Evolutionary conservation across 2,888 invertebrate species (phyloP).

Genomic region (Carpatolechia fugitivella): DNA sequence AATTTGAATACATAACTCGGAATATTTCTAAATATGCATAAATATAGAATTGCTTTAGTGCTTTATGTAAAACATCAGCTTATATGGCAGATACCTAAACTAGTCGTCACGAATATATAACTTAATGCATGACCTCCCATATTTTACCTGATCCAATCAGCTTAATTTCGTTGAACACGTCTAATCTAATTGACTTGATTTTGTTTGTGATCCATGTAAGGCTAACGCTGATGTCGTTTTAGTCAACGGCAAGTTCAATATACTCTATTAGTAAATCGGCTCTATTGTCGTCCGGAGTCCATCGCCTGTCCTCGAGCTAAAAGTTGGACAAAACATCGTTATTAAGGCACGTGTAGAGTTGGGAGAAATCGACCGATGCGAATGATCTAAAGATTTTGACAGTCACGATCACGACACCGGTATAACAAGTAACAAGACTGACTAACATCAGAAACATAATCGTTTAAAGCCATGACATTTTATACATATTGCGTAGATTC

Average conservation of each 20-base stretch:
- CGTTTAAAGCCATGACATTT: constrained; percentile 5
- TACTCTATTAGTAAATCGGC: constrained; percentile 36
- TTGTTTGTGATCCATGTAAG: constrained; percentile 47
- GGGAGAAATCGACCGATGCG: constrained; percentile 26
- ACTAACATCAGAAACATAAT: constrained; percentile 8
- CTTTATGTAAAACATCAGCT: constrained; percentile 3
- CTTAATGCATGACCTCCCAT: constrained; percentile 29
- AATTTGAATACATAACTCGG: constrained; percentile 11
- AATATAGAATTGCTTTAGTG: neutral
- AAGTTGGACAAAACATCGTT: constrained; percentile 35
- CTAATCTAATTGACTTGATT: constrained; percentile 46
- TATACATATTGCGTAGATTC: too few relatives aligned
- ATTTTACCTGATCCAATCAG: constrained; percentile 45
- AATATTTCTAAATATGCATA: neutral
- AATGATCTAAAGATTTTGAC: constrained; percentile 25
- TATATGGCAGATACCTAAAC: neutral
- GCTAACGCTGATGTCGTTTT: constrained; percentile 33
- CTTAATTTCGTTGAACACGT: constrained; percentile 46
- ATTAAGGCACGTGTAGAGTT: constrained; percentile 23
- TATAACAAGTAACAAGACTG: constrained; percentile 11
- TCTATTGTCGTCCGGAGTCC: constrained; percentile 36
- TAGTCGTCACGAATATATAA: constrained; percentile 16
- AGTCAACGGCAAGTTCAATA: constrained; percentile 38
- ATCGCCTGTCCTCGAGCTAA: neutral
- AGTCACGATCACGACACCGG: constrained; percentile 30